Evolutionary conservation across 2,797 vertebrate genomes (phyloP).

Genomic region (Chromis chromis): DNA sequence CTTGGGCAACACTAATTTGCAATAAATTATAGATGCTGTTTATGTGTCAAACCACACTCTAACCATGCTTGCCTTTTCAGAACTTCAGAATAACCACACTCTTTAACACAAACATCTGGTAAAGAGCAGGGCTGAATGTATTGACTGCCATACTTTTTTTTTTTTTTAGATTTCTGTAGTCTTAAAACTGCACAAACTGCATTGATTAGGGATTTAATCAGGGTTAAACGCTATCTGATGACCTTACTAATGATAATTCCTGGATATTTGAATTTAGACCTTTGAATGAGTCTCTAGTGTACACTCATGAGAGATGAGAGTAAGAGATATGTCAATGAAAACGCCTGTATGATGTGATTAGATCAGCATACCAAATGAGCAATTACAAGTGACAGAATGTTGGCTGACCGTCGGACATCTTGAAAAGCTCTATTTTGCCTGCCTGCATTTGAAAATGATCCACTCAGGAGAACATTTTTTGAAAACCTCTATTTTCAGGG

Average conservation of each 20-base stretch:
- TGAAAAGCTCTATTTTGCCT: slow-evolving; percentile 33
- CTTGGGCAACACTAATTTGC: too few species aligned
- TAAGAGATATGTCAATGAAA: slow-evolving; percentile 4
- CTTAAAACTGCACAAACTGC: neutral
- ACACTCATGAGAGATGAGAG: neutral
- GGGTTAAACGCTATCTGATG: neutral
- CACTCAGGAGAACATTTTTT: slow-evolving; percentile 7
- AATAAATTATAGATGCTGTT: too few species aligned
- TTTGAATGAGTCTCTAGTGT: neutral
- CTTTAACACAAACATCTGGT: slow-evolving; percentile 18
- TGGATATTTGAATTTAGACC: neutral
- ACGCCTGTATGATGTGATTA: slow-evolving; percentile 22
- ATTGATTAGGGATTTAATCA: neutral
- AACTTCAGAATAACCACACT: neutral
- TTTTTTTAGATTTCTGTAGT: neutral
- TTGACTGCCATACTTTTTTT: neutral
- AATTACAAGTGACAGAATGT: slow-evolving; percentile 11
- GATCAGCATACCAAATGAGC: slow-evolving; percentile 13
- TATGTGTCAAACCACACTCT: too few species aligned
- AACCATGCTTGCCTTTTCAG: too few species aligned
- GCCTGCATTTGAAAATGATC: slow-evolving; percentile 8
- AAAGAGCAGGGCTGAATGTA: neutral
- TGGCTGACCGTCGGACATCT: slow-evolving; percentile 17
- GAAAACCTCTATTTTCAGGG: neutral
- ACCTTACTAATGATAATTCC: neutral